These are phyloP conservation scores for Athripsodes cinereus DNA, from an alignment of 2,888 invertebrate genomes.

Conservation along the genomic window DNA sequence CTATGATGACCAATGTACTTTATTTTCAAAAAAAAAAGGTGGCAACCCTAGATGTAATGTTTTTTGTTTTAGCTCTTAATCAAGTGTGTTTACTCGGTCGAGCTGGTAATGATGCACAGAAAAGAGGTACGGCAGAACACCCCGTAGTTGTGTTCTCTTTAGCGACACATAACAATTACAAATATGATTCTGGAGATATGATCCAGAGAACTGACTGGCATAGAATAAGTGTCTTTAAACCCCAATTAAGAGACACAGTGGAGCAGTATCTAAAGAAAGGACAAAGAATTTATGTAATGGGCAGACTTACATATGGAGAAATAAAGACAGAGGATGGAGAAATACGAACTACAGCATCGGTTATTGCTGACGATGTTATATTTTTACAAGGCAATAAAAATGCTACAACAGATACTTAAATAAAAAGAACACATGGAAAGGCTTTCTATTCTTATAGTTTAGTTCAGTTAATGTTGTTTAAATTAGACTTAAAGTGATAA, in stretches of 20 bases:
- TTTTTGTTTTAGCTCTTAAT: slow-evolving; percentile 65
- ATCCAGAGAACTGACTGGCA: slow-evolving; percentile 91
- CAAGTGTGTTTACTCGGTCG: slow-evolving; percentile 79
- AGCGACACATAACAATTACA: slow-evolving; percentile 84
- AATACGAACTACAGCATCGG: slow-evolving; percentile 64
- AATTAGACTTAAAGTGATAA: too few relatives aligned
- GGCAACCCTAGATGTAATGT: too few relatives aligned
- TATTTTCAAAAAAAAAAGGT: too few relatives aligned
- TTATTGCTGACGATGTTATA: slow-evolving; percentile 83
- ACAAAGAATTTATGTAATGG: slow-evolving; percentile 75
- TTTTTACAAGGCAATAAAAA: slow-evolving; percentile 59
- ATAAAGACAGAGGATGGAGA: slow-evolving; percentile 72
- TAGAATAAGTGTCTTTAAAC: slow-evolving; percentile 79
- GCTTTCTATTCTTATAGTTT: too few relatives aligned
- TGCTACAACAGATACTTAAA: background rate
- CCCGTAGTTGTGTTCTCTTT: slow-evolving; percentile 85
- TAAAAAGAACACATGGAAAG: background rate
- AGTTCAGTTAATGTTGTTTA: too few relatives aligned
- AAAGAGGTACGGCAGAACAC: slow-evolving; percentile 72
- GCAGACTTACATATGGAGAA: slow-evolving; percentile 80
- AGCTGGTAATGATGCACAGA: slow-evolving; percentile 84
- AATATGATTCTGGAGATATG: slow-evolving; percentile 71
- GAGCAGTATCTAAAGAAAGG: slow-evolving; percentile 79
- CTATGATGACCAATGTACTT: too few relatives aligned
- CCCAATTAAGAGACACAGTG: slow-evolving; percentile 71